Conservation (phyloP, 2,797 vertebrate species). For the Sarcoramphus papa region DNA sequence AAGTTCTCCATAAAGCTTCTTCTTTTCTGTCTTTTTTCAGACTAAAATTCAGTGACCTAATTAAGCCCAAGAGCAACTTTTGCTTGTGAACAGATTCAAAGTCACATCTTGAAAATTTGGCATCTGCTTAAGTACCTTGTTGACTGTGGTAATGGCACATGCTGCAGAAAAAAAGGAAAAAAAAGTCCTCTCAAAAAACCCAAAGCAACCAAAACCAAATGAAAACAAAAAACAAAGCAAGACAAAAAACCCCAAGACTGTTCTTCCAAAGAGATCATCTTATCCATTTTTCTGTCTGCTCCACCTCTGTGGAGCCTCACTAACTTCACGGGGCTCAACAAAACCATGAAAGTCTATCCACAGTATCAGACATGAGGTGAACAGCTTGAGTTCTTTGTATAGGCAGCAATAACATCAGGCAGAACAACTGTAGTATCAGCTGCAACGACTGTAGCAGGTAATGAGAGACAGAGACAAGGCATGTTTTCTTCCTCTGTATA, state of each 20-base stretch:
- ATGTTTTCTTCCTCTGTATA: background rate
- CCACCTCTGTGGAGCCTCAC: background rate
- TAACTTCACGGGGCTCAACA: background rate
- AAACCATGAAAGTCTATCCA: background rate
- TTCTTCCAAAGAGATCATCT: background rate
- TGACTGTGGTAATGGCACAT: background rate
- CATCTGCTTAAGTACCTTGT: background rate
- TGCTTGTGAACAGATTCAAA: background rate
- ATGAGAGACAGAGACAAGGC: background rate
- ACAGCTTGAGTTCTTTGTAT: background rate
- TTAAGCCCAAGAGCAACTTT: background rate
- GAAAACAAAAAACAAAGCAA: background rate
- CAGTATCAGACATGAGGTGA: background rate
- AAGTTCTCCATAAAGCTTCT: background rate
- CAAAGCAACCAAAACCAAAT: background rate
- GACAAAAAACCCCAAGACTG: rapidly evolving
- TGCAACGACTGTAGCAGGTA: background rate
- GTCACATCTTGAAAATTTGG: background rate
- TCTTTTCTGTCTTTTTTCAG: background rate
- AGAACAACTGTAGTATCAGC: background rate
- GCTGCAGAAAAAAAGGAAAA: background rate
- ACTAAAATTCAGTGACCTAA: background rate
- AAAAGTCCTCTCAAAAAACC: background rate
- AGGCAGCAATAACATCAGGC: background rate
- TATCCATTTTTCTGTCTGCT: background rate